phyloP scores from a whole-genome alignment of 2,113 vertebrate species.

The Chionomys nivalis region DNA sequence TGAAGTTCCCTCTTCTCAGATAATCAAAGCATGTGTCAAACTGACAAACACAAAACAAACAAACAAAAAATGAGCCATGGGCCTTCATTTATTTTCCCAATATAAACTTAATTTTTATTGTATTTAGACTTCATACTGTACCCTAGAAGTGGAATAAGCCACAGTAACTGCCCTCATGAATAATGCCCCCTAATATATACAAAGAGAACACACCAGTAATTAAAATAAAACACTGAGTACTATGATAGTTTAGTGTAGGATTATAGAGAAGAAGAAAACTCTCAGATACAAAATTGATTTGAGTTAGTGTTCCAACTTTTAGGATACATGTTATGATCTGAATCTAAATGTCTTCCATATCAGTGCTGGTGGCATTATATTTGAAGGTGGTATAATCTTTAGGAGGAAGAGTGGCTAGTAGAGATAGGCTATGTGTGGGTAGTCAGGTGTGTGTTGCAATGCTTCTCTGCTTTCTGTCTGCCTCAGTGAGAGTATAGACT shows the following conservation, averaged over 20 bases:
- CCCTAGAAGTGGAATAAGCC: not conserved
- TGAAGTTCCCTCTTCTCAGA: not conserved
- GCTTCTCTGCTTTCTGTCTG: not conserved
- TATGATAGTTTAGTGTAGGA: not conserved
- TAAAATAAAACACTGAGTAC: not conserved
- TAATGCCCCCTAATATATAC: not conserved
- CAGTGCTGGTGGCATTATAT: not conserved
- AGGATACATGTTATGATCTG: not conserved
- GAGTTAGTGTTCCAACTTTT: not conserved
- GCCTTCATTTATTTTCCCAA: constrained; percentile 31
- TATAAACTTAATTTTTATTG: not conserved
- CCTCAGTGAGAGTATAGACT: not conserved
- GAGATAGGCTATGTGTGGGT: no score
- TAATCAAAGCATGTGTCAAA: not conserved
- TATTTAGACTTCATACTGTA: not conserved
- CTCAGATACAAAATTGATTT: not conserved
- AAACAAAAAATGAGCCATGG: no score
- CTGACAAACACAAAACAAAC: not conserved
- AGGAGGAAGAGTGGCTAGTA: not conserved
- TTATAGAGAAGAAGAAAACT: not conserved
- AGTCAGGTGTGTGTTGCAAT: not conserved
- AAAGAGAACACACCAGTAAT: not conserved
- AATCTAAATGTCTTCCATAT: not conserved
- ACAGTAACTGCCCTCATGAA: not conserved
- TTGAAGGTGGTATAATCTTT: not conserved